Base-by-base conservation (phyloP, 2,113 vertebrate species). In the Apteryx mantelli region DNA sequence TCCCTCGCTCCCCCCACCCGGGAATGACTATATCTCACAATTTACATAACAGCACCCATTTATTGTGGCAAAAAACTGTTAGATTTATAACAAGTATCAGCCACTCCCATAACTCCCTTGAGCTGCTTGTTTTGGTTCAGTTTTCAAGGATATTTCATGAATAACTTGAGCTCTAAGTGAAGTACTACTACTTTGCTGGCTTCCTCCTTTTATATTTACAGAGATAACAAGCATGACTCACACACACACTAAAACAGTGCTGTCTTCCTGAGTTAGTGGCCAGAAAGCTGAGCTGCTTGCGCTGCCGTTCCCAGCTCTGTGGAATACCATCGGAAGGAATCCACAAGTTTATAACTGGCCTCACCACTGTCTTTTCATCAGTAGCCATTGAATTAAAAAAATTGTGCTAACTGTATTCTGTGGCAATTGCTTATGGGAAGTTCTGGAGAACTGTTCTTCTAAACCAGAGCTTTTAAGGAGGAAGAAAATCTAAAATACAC, bases 151-250 rank as follows among this genome's bases (percentile, higher is more conserved):
- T 69, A 26, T 48, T 94, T 82, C 42, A 88, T 36, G 2, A 94
- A 82, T 55, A 87, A 85, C 52, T 55, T 64, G 25, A 89, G 28
- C 11, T 82, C 3, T 22, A 84, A 85, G 20, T 52, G 34, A 77
- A 93, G 60, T 50, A 91, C 53, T 90, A 66, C 56, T 38, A 60
- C 46, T 78, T 65, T 91, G 42, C 48, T 53, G 77, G 48, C 22
- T 34, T 63, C 46, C 38, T 92, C 56, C 84, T 87, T 94, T 92
- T 65, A 14, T 79, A 46, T 87, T 96, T 91, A 75, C 34, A 76
- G 68, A 91, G 42, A 55, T 42, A 94, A 91, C 70, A 95, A 84
- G 17, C 4, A 52, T 69, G 52, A 91, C 58, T 96, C 85, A 64
- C 7, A 68, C 18, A 19, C 30, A 44, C 52, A 85, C 48, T 82